These are phyloP conservation scores for Neoniphon sammara DNA, from an alignment of 2,797 vertebrate species.

Conservation along the genomic window DNA sequence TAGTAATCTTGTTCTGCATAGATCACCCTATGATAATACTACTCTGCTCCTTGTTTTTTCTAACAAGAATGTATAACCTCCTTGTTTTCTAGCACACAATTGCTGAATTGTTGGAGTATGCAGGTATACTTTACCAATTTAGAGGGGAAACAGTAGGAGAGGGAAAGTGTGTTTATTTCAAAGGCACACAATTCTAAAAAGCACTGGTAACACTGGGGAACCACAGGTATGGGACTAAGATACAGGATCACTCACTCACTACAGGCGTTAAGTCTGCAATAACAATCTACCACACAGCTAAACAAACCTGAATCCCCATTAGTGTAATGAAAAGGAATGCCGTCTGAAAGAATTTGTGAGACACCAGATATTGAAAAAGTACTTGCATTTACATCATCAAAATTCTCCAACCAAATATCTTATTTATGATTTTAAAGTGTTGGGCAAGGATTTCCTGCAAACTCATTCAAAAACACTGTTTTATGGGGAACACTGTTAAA, in stretches of 20 bases:
- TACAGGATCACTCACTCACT: slow-evolving; percentile 26
- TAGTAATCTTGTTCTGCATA: no score
- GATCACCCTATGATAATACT: no score
- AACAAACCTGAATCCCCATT: slow-evolving; percentile 61
- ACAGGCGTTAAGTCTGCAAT: slow-evolving; percentile 24
- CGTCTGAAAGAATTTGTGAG: slow-evolving; percentile 50
- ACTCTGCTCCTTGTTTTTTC: no score
- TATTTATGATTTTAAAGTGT: not conserved
- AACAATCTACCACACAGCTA: slow-evolving; percentile 17
- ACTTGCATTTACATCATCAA: not conserved
- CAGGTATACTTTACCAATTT: not conserved
- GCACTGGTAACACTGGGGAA: slow-evolving; percentile 2
- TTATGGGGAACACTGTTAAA: not conserved
- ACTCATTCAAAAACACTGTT: not conserved
- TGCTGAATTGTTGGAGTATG: slow-evolving; percentile 19
- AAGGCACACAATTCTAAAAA: not conserved
- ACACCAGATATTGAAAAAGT: slow-evolving; percentile 36
- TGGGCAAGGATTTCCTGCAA: not conserved
- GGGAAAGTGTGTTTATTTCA: slow-evolving; percentile 4
- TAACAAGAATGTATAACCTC: no score
- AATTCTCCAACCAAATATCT: not conserved
- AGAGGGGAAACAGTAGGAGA: slow-evolving; percentile 2
- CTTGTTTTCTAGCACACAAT: no score
- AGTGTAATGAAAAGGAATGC: slow-evolving; percentile 51
- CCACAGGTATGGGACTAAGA: not conserved